Evolutionary conservation across 2,797 vertebrate species (phyloP), one percentile per base, ranked within the genome.

Genomic region (Centropyge bicolor): DNA sequence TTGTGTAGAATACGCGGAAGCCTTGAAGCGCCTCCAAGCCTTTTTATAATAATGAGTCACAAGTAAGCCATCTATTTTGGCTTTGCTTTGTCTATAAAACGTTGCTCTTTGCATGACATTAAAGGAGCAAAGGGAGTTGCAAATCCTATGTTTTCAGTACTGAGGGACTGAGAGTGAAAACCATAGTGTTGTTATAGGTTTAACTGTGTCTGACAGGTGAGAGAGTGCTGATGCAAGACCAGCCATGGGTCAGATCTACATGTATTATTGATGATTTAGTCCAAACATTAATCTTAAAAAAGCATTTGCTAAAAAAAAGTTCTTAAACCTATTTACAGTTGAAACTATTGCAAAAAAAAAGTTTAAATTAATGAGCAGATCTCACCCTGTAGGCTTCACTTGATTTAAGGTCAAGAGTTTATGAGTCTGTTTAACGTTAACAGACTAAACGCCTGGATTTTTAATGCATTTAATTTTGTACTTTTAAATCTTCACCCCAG

Each of bases 31-130:
- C 69, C 88, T 86, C 61, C 45, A 73, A 80, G 75, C 36, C 40
- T 31, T 81, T 81, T 88, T 75, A 70, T 51, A 64, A 82, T 67
- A 80, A 88, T 90, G 87, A 93, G 77, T 93, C 86, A 90, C 66
- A 76, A 71, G 81, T 74, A 81, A 88, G 64, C 62, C 54, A 64
- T 74, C 78, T 49, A 79, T 78, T 82, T 66, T 71, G 76, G 63
- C 59, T 89, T 77, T 59, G 45, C 77, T 73, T 31, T 60, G 69
- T 83, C 55, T 74, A 55, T 86, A 74, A 83, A 87, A 78, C 79
- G 78, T 72, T 82, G 5, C 63, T 82, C 31, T 82, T 51, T 76
- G 60, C 52, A 19, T 48, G 81, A 82, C 48, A 45, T 69, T 64
- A 67, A 71, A 78, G 35, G 65, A 77, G 64, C n/a, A 5, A 62